Percentiles rank a stretch among this genome's conserved stretches.
These are phyloP conservation scores for Ethmia dodecea DNA, from an alignment of 2,888 invertebrate genomes.

Conservation along the genomic window DNA sequence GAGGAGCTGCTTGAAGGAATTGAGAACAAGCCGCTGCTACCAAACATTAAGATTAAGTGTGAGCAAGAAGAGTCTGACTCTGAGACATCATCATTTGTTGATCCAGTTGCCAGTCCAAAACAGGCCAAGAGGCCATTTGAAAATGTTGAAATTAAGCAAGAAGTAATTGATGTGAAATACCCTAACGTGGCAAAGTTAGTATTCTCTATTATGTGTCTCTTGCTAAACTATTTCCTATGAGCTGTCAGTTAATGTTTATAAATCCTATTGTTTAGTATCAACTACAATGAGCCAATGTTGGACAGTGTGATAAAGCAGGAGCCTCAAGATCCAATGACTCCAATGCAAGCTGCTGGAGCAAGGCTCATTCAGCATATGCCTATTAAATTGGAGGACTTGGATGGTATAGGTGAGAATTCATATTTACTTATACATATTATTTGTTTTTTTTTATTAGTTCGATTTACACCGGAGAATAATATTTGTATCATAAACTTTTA, in stretches of 20 bases:
- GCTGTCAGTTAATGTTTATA: background rate
- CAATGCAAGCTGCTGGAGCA: constrained; percentile 33
- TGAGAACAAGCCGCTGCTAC: constrained; percentile 52
- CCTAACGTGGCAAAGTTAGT: constrained; percentile 49
- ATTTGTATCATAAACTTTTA: too few relatives aligned
- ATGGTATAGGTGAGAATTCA: constrained; percentile 70
- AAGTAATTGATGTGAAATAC: constrained; percentile 47
- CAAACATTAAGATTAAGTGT: constrained; percentile 65
- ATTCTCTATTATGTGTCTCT: too few relatives aligned
- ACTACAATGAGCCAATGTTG: constrained; percentile 43
- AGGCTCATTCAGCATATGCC: constrained; percentile 55
- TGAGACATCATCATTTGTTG: constrained; percentile 69
- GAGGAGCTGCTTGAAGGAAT: constrained; percentile 46
- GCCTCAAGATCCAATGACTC: constrained; percentile 39
- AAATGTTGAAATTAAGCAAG: constrained; percentile 54
- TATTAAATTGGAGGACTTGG: constrained; percentile 67
- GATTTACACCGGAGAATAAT: too few relatives aligned
- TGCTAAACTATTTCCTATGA: too few relatives aligned
- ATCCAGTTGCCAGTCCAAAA: constrained; percentile 61
- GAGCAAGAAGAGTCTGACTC: constrained; percentile 63
- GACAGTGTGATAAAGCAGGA: constrained; percentile 57
- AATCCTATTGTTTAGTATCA: constrained; percentile 30
- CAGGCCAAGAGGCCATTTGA: constrained; percentile 53
- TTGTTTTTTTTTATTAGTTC: too few relatives aligned
- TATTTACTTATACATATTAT: too few relatives aligned